A percentile compares a stretch with the other conserved stretches of the same genome.
phyloP scores from a whole-genome alignment of 2,888 invertebrate species.

The Cryptus viduatorius region DNA sequence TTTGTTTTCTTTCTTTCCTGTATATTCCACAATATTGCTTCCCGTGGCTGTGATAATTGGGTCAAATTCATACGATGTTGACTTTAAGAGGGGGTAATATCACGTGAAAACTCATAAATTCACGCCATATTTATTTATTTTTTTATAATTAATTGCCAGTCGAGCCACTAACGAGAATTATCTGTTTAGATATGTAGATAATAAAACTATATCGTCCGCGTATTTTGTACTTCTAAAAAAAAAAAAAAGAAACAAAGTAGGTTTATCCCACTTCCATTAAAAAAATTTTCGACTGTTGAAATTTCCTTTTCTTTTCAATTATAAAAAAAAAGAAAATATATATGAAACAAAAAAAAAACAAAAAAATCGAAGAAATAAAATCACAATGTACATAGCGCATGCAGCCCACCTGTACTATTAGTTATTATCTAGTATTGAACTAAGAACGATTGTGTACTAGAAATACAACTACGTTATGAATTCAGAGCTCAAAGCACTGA shows the following conservation, averaged over 20 bases:
- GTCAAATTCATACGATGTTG: conserved; percentile 83
- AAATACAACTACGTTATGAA: conserved; percentile 72
- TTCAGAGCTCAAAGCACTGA: conserved; percentile 73
- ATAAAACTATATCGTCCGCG: conserved; percentile 46
- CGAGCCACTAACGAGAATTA: conserved; percentile 44
- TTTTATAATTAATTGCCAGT: conserved; percentile 59
- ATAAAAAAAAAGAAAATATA: conserved; percentile 17
- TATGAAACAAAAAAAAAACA: conserved; percentile 20
- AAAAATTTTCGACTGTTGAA: conserved; percentile 39
- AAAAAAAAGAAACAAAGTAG: conserved; percentile 52
- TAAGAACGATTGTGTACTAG: conserved; percentile 71
- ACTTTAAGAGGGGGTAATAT: conserved; percentile 84
- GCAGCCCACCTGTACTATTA: conserved; percentile 60
- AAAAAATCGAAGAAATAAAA: not conserved
- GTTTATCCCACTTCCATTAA: conserved; percentile 55
- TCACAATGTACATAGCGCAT: conserved; percentile 64
- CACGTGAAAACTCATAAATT: conserved; percentile 82
- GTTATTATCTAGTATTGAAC: conserved; percentile 59
- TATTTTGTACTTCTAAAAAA: conserved; percentile 59
- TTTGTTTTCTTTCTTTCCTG: conserved; percentile 30
- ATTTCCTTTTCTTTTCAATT: conserved; percentile 45
- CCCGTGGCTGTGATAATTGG: conserved; percentile 84
- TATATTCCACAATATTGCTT: conserved; percentile 82
- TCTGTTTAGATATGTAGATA: conserved; percentile 49
- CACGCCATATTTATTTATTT: conserved; percentile 80